Percentiles rank a stretch among this genome's conserved stretches.
phyloP scores from a whole-genome alignment of 1,140 invertebrate genomes.

The Sarcophaga bullata region DNA sequence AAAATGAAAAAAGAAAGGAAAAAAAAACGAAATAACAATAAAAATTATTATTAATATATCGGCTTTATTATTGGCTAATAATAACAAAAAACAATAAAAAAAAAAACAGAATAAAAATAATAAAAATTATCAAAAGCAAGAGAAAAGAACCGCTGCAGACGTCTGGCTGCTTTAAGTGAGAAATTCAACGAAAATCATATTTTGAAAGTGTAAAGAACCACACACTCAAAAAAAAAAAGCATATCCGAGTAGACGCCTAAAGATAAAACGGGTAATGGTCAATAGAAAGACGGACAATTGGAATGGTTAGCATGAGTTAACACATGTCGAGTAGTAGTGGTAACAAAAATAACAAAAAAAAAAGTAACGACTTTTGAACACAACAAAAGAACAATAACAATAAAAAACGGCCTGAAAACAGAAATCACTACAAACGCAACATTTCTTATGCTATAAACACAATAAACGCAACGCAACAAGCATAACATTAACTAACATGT shows the following conservation, averaged over 20 bases:
- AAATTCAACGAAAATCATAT: background rate
- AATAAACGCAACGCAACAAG: too few species aligned
- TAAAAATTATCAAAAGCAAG: too few species aligned
- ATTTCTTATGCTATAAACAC: too few species aligned
- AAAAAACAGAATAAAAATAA: background rate
- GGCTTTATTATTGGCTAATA: background rate
- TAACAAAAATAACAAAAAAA: background rate
- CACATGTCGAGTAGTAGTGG: background rate
- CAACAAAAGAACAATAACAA: too few species aligned
- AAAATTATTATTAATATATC: constrained; percentile 11
- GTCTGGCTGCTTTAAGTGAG: constrained; percentile 2
- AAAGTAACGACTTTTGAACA: background rate
- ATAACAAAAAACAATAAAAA: background rate
- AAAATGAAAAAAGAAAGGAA: background rate
- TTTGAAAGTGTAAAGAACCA: background rate
- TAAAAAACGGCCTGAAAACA: too few species aligned
- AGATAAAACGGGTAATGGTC: background rate
- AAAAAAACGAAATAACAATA: background rate
- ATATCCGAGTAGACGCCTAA: background rate
- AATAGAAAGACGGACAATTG: background rate
- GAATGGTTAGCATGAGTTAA: background rate
- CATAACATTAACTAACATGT: too few species aligned
- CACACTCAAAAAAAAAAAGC: background rate
- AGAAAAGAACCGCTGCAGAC: background rate
- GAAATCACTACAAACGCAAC: too few species aligned